A percentile compares a stretch with the other conserved stretches of the same genome.
Evolutionary conservation across 2,888 invertebrate genomes (phyloP).

Genomic region (Scaptomyza caliginosa): DNA sequence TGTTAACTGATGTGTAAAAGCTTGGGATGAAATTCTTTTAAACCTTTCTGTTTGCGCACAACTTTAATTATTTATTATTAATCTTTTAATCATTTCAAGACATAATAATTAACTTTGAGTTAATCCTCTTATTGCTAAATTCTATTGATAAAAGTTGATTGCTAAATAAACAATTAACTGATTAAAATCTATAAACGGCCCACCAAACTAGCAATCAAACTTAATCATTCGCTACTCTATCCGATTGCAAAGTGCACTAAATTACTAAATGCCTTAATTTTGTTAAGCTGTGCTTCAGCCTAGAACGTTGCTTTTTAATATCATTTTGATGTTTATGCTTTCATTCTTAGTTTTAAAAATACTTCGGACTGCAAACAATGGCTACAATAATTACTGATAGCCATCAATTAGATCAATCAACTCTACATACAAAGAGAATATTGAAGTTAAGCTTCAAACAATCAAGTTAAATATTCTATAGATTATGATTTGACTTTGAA

Average conservation of each 20-base stretch:
- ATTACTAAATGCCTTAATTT: slow-evolving; percentile 69
- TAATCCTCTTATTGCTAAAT: neutral
- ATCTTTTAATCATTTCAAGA: neutral
- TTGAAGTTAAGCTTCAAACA: neutral
- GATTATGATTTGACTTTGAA: too few species aligned
- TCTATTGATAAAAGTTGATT: slow-evolving; percentile 27
- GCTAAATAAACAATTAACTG: slow-evolving; percentile 79
- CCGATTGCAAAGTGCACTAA: slow-evolving; percentile 45
- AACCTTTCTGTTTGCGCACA: neutral
- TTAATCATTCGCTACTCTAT: slow-evolving; percentile 36
- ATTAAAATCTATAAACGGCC: slow-evolving; percentile 69
- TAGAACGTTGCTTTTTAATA: slow-evolving; percentile 68
- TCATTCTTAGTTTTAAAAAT: slow-evolving; percentile 10
- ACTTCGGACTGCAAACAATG: slow-evolving; percentile 40
- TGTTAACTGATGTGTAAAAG: too few species aligned
- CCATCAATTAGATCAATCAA: slow-evolving; percentile 60
- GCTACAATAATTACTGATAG: slow-evolving; percentile 48
- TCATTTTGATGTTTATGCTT: slow-evolving; percentile 43
- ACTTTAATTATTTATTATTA: neutral
- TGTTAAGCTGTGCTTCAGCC: slow-evolving; percentile 32
- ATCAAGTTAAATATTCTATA: neutral
- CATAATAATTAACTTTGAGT: neutral
- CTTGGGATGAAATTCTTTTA: too few species aligned
- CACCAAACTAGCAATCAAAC: slow-evolving; percentile 65
- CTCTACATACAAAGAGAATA: slow-evolving; percentile 17